These are phyloP conservation scores for Sebastes schlegelii DNA, from an alignment of 2,113 vertebrate genomes.

Conservation along the genomic window DNA sequence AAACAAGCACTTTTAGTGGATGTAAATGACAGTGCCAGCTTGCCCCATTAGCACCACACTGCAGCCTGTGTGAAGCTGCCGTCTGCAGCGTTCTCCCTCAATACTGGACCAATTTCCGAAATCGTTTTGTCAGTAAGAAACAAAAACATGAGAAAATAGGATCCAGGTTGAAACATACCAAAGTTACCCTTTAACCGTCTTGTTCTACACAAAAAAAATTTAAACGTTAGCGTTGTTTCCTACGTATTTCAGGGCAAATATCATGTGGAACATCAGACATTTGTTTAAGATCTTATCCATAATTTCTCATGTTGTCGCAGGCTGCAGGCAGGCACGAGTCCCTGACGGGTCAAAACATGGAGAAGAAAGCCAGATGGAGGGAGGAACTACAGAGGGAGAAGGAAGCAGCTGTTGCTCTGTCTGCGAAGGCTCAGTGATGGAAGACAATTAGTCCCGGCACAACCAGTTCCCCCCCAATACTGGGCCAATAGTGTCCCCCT, in stretches of 20 bases:
- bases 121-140: too few relatives aligned
- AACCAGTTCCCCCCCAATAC: not conserved
- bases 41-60: too few relatives aligned
- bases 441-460: not conserved
- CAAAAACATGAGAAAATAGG: too few relatives aligned
- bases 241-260: not conserved
- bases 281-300: not conserved
- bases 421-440: constrained; percentile 75
- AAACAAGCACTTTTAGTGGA: too few relatives aligned
- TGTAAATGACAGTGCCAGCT: too few relatives aligned
- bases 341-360: constrained; percentile 85
- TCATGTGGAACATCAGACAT: too few relatives aligned
- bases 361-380: constrained; percentile 88
- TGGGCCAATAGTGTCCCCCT: not conserved
- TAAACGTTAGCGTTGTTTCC: not conserved
- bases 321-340: constrained; percentile 84
- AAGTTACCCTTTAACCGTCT: not conserved
- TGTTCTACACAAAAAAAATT: not conserved
- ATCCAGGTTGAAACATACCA: too few relatives aligned
- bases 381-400: constrained; percentile 64
- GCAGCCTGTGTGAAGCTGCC: too few relatives aligned
- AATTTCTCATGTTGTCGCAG: constrained; percentile 70
- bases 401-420: constrained; percentile 4
- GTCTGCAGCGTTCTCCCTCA: too few relatives aligned
- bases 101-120: too few relatives aligned